These are phyloP conservation scores for Cephalophus harveyi DNA, from an alignment of 2,113 vertebrate species.

Conservation along the genomic window DNA sequence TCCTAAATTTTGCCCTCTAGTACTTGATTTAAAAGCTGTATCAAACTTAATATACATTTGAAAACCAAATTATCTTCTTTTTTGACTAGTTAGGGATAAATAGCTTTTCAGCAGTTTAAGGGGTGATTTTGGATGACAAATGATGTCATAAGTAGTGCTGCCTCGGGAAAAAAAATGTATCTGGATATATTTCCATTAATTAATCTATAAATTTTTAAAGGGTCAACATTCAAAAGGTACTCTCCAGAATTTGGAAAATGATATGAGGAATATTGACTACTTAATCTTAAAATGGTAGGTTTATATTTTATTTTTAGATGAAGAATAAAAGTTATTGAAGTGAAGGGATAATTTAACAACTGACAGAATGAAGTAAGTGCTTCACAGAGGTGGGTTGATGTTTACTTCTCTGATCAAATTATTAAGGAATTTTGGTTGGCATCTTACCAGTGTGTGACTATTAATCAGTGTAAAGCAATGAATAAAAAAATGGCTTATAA, in stretches of 20 bases:
- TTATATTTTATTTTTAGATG: conserved; percentile 11
- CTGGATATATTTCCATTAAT: neutral
- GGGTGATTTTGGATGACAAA: neutral
- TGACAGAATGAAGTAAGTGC: neutral
- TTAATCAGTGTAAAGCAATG: neutral
- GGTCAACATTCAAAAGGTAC: neutral
- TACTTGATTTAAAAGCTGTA: neutral
- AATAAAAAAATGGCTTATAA: neutral
- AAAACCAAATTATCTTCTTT: neutral
- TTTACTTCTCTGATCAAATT: neutral
- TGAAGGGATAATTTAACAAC: neutral
- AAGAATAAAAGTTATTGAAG: neutral
- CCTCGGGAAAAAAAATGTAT: neutral
- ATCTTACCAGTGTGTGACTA: neutral
- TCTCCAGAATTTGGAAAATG: neutral
- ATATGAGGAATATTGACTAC: neutral
- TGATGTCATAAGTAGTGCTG: neutral
- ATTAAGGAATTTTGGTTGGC: neutral
- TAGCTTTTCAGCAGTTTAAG: neutral
- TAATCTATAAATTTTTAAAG: neutral
- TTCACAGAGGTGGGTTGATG: neutral
- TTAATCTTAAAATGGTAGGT: neutral
- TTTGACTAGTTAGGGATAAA: neutral
- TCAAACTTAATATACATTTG: neutral
- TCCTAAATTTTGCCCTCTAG: neutral